phyloP scores from a whole-genome alignment of 1,140 invertebrate genomes.

The Saxidomus purpurata region DNA sequence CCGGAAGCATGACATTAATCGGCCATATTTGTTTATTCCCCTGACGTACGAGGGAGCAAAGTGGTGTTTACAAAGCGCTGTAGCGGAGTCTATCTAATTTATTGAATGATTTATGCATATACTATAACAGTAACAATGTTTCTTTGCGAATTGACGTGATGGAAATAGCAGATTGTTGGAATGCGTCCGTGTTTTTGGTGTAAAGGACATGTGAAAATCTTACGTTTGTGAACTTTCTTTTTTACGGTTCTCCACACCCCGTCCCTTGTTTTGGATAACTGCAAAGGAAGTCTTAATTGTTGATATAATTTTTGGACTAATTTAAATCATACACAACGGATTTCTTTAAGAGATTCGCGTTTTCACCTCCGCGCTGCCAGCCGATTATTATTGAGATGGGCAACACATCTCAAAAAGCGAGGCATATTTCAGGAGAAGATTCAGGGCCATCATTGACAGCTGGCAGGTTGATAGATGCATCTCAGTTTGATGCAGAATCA shows the following conservation, averaged over 20 bases:
- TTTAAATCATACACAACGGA: constrained; percentile 53
- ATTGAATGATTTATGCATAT: background rate
- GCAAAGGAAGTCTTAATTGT: background rate
- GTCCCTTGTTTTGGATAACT: background rate
- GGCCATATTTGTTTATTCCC: constrained; percentile 66
- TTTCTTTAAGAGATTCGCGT: constrained; percentile 67
- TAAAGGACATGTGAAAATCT: constrained; percentile 58
- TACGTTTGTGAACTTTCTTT: background rate
- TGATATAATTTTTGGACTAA: background rate
- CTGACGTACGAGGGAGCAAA: constrained; percentile 43
- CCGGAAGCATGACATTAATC: constrained; percentile 63
- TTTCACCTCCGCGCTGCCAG: constrained; percentile 60
- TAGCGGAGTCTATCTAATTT: background rate
- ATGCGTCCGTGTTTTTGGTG: background rate
- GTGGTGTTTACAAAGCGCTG: constrained; percentile 46
- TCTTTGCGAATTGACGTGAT: constrained; percentile 43
- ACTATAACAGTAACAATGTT: constrained; percentile 31
- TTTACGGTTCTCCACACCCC: background rate
- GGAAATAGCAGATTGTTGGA: background rate
- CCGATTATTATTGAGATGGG: constrained; percentile 75
- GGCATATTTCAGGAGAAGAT: constrained; percentile 81
- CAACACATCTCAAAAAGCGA: constrained; percentile 77
- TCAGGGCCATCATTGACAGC: constrained; percentile 80
- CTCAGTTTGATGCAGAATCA: constrained; percentile 31
- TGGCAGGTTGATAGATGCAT: constrained; percentile 62